Conservation (phyloP, 2,888 invertebrate species). For the Zygothrica quintamaculata region DNA sequence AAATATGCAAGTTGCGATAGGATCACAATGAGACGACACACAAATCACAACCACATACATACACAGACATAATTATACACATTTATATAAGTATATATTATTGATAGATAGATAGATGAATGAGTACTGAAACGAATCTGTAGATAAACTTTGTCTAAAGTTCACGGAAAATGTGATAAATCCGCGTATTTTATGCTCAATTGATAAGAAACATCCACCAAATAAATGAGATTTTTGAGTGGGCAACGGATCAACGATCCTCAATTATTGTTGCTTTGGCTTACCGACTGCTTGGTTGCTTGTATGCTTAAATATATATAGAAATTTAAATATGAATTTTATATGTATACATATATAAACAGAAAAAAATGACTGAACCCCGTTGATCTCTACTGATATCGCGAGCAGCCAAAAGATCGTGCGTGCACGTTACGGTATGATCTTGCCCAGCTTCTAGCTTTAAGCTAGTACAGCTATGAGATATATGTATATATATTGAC, state of each 20-base stretch:
- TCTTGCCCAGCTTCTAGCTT: neutral
- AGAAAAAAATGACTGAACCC: conserved; percentile 63
- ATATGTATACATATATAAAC: no score
- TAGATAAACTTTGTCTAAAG: conserved; percentile 84
- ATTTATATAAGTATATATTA: neutral
- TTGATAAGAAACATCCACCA: conserved; percentile 59
- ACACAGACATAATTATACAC: conserved; percentile 18
- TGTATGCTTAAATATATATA: conserved; percentile 60
- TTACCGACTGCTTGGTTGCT: conserved; percentile 25
- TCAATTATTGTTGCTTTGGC: conserved; percentile 20
- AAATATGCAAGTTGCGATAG: conserved; percentile 26
- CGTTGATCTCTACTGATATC: conserved; percentile 71
- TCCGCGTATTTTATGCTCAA: conserved; percentile 55
- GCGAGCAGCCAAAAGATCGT: no score
- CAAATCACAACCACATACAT: conserved; percentile 57
- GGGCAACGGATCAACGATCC: conserved; percentile 39
- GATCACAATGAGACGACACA: conserved; percentile 36
- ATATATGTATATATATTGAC: conserved; percentile 22
- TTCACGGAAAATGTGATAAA: conserved; percentile 83
- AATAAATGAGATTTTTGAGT: conserved; percentile 16
- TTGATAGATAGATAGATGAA: conserved; percentile 52
- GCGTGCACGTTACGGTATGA: conserved; percentile 13
- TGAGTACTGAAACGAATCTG: conserved; percentile 33
- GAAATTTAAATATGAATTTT: conserved; percentile 1
- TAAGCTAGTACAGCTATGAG: conserved; percentile 34